Conservation (phyloP, 1,140 invertebrate genomes). For the Nasonia longicornis region DNA sequence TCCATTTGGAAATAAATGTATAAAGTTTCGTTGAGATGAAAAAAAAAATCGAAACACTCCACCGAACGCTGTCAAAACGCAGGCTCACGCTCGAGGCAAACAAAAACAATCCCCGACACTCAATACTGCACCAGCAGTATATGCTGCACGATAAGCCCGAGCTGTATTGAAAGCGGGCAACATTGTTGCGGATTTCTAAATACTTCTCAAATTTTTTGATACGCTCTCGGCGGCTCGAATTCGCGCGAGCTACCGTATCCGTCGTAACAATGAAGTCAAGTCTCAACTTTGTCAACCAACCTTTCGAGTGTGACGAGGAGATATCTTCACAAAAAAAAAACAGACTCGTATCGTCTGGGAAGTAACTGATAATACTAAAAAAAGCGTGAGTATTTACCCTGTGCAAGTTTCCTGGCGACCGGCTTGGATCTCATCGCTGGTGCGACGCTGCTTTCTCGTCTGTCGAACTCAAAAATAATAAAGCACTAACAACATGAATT, state of each 20-base stretch:
- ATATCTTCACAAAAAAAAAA: not conserved
- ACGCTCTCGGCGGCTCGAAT: not conserved
- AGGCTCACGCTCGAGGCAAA: not conserved
- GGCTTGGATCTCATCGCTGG: conserved; percentile 69
- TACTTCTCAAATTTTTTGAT: not conserved
- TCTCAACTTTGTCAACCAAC: no score
- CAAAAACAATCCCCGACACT: conserved; percentile 13
- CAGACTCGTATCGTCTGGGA: no score
- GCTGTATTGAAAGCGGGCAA: conserved; percentile 2
- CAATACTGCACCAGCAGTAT: not conserved
- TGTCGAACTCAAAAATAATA: conserved; percentile 59
- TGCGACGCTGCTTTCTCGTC: conserved; percentile 43
- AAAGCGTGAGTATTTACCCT: conserved; percentile 59
- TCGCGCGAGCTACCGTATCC: not conserved
- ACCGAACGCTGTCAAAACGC: not conserved
- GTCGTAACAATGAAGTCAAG: not conserved
- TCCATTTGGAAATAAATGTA: no score
- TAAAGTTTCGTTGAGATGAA: no score
- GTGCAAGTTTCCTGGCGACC: conserved; percentile 68
- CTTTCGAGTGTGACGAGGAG: not conserved
- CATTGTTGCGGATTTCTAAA: conserved; percentile 7
- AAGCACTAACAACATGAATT: conserved; percentile 62
- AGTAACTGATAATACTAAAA: not conserved
- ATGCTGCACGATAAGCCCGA: not conserved
- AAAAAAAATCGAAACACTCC: not conserved